These are phyloP conservation scores for Seira musarum DNA, from an alignment of 2,888 invertebrate genomes.

Conservation along the genomic window DNA sequence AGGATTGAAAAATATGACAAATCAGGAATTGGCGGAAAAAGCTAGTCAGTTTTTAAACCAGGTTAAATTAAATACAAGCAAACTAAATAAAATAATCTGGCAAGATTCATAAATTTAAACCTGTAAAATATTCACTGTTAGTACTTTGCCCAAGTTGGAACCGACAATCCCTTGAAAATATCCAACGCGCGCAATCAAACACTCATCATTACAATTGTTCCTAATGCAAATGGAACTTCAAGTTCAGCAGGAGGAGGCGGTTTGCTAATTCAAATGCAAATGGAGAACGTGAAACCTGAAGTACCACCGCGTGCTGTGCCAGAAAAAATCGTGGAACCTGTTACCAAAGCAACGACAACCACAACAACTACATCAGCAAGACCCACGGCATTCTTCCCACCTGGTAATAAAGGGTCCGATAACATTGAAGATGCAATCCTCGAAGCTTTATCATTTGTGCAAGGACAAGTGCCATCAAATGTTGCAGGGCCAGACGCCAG, in stretches of 20 bases:
- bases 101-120: too few relatives aligned
- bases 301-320: not conserved
- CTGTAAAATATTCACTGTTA: conserved; percentile 8
- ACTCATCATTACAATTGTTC: conserved; percentile 31
- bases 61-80: too few relatives aligned
- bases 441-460: conserved; percentile 40
- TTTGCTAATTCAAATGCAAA: not conserved
- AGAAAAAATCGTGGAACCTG: not conserved
- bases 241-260: not conserved
- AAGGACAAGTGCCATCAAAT: conserved; percentile 21
- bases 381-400: not conserved
- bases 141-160: conserved; percentile 29
- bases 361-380: not conserved
- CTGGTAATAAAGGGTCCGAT: conserved; percentile 17
- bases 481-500: not conserved
- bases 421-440: conserved; percentile 54
- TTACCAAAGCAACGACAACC: not conserved
- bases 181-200: conserved; percentile 29
- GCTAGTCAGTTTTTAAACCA: conserved; percentile 24
- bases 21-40: conserved; percentile 30
- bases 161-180: conserved; percentile 14
- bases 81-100: too few relatives aligned
- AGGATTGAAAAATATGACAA: conserved; percentile 24
- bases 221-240: conserved; percentile 28
- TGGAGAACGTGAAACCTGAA: not conserved